Base-by-base conservation (phyloP, 1,140 invertebrate genomes). In the Leptinotarsa defecta region DNA sequence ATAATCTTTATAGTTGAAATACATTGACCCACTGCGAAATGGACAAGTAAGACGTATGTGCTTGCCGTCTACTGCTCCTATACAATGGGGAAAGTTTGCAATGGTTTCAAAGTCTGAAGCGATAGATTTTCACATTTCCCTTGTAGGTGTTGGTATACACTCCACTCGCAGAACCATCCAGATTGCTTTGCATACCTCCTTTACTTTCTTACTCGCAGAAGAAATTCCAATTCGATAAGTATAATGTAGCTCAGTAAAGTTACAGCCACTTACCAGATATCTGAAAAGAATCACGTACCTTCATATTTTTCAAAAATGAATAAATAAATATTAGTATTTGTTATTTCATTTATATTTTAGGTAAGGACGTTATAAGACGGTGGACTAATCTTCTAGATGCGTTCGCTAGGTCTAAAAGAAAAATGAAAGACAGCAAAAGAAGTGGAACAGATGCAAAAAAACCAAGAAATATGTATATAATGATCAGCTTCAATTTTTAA, bases 11-110 rank as follows among this genome's bases (percentile, higher is more conserved):
- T 76, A 73, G 43, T 76, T 76, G 57, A 67, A 73, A 67, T 68
- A 64, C 34, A 73, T 73, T 64, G 69, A 72, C 22, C 71, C 71
- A 43, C 34, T 73, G 63, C 49, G 70, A 27, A 63, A 62, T 64
- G 75, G 74, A 52, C 77, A 73, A 57, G 76, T 73, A 52, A 86
- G 76, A 65, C 76, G 34, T 13, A 86, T 78, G 75, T 86, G 82
- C 75, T 85, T 86, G 0, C 87, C 86, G 82, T 87, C 86, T 6
- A 87, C 79, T n/a, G 86, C 82, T 69, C 85, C 82, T 49, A 85
- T 68, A 76, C 83, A 85, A 79, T 86, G 77, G 34, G 83, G 83
- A 63, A 85, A 82, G 19, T 76, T 73, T 34, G 70, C 84, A 62
- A 13, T 79, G 72, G 75, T 74, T 74, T 82, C 43, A 75, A 83